Percentiles rank a stretch among this genome's conserved stretches.
Evolutionary conservation across 2,113 vertebrate species (phyloP).

Genomic region (Sorex fumeus): DNA sequence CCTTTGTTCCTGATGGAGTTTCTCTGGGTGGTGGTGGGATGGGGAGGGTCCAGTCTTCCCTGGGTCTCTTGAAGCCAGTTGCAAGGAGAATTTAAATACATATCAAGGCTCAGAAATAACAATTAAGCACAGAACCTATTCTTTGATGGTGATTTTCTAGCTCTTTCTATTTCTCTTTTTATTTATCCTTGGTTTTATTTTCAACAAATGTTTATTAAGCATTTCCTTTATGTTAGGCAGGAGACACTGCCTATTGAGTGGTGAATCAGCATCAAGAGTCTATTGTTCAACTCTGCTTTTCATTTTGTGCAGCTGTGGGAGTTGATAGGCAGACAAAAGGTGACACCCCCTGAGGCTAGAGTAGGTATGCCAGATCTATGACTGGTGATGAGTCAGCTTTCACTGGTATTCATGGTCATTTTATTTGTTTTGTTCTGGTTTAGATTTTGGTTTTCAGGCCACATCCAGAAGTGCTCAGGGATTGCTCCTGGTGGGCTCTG

Average conservation of each 20-base stretch:
- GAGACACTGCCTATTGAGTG: background rate
- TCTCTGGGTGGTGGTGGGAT: no score
- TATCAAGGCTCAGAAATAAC: background rate
- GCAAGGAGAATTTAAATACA: background rate
- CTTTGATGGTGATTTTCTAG: background rate
- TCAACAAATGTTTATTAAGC: background rate
- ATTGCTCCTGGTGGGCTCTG: no score
- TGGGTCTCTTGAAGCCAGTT: no score
- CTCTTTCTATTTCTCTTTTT: background rate
- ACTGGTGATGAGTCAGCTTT: background rate
- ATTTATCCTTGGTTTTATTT: background rate
- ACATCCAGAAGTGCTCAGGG: no score
- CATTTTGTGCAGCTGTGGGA: constrained; percentile 2
- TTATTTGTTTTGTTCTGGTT: background rate
- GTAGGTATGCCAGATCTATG: background rate
- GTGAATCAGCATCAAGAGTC: background rate
- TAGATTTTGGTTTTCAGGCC: no score
- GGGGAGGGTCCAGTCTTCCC: no score
- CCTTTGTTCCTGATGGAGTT: background rate
- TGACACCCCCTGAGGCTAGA: background rate
- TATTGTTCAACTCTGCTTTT: background rate
- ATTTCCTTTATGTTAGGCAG: background rate
- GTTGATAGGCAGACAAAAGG: background rate
- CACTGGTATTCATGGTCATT: background rate
- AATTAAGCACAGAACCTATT: background rate